phyloP scores from a whole-genome alignment of 2,888 invertebrate species.

The Busseola fusca region DNA sequence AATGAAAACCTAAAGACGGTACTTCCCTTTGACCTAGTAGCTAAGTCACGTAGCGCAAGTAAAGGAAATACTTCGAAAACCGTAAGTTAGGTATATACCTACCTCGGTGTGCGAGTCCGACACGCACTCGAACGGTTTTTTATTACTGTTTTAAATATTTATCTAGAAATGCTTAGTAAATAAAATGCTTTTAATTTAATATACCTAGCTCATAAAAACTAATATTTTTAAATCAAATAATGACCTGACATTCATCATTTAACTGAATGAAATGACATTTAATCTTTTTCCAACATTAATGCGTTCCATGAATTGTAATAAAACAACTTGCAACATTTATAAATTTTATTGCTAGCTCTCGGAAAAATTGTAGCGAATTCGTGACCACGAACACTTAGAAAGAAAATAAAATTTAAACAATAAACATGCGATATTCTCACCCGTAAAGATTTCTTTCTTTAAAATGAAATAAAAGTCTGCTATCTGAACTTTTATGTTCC shows the following conservation, averaged over 20 bases:
- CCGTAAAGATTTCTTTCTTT: constrained; percentile 27
- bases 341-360: constrained; percentile 29
- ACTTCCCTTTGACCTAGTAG: too few relatives aligned
- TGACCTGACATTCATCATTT: not conserved
- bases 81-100: too few relatives aligned
- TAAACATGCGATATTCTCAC: constrained; percentile 46
- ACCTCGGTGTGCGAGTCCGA: too few relatives aligned
- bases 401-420: constrained; percentile 49
- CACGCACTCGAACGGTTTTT: too few relatives aligned
- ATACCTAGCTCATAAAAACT: not conserved
- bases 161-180: not conserved
- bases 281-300: not conserved
- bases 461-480: constrained; percentile 33
- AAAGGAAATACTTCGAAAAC: too few relatives aligned
- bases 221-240: not conserved
- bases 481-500: constrained; percentile 34
- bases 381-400: constrained; percentile 44
- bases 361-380: constrained; percentile 32
- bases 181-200: not conserved
- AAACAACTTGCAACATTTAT: constrained; percentile 16
- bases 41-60: too few relatives aligned
- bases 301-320: constrained; percentile 1
- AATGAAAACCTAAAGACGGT: too few relatives aligned
- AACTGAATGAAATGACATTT: not conserved
- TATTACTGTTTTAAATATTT: not conserved